These are phyloP conservation scores for Riptortus pedestris DNA, from an alignment of 1,140 invertebrate species.

Conservation along the genomic window DNA sequence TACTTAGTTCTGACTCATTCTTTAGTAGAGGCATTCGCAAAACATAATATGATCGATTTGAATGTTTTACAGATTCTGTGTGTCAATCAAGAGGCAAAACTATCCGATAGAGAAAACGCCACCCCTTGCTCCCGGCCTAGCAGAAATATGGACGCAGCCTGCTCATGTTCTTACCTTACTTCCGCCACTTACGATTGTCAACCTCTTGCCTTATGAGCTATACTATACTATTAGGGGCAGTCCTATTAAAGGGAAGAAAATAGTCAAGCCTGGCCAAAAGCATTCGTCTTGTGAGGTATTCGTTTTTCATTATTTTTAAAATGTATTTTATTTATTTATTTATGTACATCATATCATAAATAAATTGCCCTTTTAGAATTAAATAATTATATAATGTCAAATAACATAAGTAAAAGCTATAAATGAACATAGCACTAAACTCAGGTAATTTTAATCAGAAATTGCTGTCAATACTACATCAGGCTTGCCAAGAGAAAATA, in stretches of 20 bases:
- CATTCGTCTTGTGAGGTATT: constrained; percentile 32
- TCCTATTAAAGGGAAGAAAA: constrained; percentile 40
- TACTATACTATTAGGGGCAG: constrained; percentile 40
- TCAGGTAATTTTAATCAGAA: too few relatives aligned
- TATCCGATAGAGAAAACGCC: constrained; percentile 56
- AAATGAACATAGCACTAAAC: too few relatives aligned
- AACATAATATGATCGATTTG: too few relatives aligned
- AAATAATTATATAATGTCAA: too few relatives aligned
- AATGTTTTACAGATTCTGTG: constrained; percentile 66
- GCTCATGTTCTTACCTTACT: constrained; percentile 76
- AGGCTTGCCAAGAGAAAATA: too few relatives aligned
- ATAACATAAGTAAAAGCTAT: too few relatives aligned
- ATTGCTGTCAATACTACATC: too few relatives aligned
- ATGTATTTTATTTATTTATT: too few relatives aligned
- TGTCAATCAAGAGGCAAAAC: constrained; percentile 63
- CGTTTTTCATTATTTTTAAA: not conserved
- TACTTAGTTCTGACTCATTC: too few relatives aligned
- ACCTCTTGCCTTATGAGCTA: constrained; percentile 64
- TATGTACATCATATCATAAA: too few relatives aligned
- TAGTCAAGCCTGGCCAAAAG: constrained; percentile 44
- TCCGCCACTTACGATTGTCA: constrained; percentile 69
- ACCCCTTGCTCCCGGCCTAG: constrained; percentile 24
- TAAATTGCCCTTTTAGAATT: too few relatives aligned
- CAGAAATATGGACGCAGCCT: constrained; percentile 45
- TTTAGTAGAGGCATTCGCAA: too few relatives aligned